Percentiles rank a stretch among this genome's conserved stretches.
Conservation (phyloP, 2,113 vertebrate species). For the Sinosuthora webbiana region DNA sequence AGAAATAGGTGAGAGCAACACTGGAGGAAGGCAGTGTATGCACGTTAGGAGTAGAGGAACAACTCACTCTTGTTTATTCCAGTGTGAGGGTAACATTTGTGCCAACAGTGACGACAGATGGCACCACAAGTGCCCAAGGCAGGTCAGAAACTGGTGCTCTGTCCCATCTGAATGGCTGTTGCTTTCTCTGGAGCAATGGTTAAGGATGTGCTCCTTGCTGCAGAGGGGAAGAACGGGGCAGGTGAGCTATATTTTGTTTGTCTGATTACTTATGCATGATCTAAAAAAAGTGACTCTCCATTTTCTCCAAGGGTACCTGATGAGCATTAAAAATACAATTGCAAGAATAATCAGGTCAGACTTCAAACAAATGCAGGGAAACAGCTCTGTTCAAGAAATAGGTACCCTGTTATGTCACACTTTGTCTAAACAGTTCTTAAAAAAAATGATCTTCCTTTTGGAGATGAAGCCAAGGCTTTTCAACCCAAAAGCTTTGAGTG, state of each 20-base stretch:
- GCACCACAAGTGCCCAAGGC: background rate
- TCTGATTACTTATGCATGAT: conserved; percentile 38
- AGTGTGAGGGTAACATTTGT: background rate
- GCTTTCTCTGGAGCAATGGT: background rate
- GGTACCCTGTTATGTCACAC: conserved; percentile 12
- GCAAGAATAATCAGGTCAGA: conserved; percentile 54
- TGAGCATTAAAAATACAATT: conserved; percentile 64
- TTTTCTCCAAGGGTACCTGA: conserved; percentile 50
- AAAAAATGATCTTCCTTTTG: background rate
- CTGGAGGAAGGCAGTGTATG: background rate
- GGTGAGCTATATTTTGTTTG: conserved; percentile 48
- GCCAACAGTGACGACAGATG: background rate
- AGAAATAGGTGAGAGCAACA: background rate
- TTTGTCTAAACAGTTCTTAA: background rate
- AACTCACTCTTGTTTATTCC: background rate
- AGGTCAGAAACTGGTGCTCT: background rate
- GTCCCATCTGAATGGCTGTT: background rate
- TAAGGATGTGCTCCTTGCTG: background rate
- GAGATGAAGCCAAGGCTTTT: background rate
- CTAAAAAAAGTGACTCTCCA: conserved; percentile 45
- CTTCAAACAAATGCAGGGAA: conserved; percentile 52
- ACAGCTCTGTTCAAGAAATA: conserved; percentile 40
- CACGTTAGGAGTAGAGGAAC: background rate
- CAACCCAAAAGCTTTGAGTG: background rate
- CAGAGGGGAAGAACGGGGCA: conserved; percentile 3